These are phyloP conservation scores for Drusus annulatus DNA, from an alignment of 1,140 invertebrate genomes.

Conservation along the genomic window DNA sequence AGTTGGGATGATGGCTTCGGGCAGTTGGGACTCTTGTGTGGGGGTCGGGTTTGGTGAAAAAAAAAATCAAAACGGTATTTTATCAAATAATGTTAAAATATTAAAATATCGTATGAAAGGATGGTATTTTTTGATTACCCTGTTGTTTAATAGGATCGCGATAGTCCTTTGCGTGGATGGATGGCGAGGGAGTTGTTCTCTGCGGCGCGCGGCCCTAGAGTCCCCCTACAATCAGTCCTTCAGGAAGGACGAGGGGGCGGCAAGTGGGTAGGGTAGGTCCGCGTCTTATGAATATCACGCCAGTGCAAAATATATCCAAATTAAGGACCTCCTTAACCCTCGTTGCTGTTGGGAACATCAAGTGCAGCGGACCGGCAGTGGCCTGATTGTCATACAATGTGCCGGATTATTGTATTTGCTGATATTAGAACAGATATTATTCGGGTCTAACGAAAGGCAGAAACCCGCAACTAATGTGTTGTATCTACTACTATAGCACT, in stretches of 20 bases:
- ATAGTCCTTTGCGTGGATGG: slow-evolving; percentile 9
- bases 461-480: too few relatives aligned
- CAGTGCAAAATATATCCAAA: slow-evolving; percentile 25
- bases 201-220: neutral
- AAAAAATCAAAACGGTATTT: too few relatives aligned
- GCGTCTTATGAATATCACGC: slow-evolving; percentile 7
- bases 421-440: neutral
- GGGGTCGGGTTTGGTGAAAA: too few relatives aligned
- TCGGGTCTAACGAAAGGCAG: too few relatives aligned
- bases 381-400: slow-evolving; percentile 25
- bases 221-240: neutral
- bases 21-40: too few relatives aligned
- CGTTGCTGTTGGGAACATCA: neutral
- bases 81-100: too few relatives aligned
- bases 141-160: slow-evolving; percentile 24
- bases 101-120: neutral
- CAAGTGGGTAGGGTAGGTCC: neutral
- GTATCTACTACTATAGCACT: too few relatives aligned
- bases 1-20: too few relatives aligned
- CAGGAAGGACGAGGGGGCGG: neutral
- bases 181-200: neutral
- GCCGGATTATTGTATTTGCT: slow-evolving; percentile 3
- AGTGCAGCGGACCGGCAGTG: slow-evolving; percentile 2
- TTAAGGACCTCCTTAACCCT: neutral
- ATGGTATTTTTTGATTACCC: neutral